Base-by-base conservation (phyloP, 2,888 invertebrate genomes). In the Perithous albicinctus region DNA sequence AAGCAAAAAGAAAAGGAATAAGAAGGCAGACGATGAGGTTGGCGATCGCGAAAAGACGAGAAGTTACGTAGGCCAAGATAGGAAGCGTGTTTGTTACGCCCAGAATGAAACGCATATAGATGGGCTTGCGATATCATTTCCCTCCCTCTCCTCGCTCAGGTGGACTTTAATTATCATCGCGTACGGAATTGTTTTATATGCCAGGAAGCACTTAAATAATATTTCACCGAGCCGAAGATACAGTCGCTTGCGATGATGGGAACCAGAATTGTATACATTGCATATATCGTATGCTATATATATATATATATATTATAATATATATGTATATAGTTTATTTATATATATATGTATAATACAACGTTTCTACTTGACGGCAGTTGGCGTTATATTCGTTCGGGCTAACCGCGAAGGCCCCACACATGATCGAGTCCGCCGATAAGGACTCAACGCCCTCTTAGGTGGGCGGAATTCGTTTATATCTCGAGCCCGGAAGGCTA, bases 201-300 rank as follows among this genome's bases (percentile, higher is more conserved):
- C 89, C 92, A 92, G 92, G 92, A 92, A 92, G 90, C 91, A 89
- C 88, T 92, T 92, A 92, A 92, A 92, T 92, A 92, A 92, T 92
- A 92, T 91, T 92, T 90, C 90, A 90, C 86, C 85, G 86, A 87
- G 88, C 88, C 86, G 67, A 80, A 85, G 83, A 82, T 82, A 80
- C 67, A 80, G 51, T 66, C 74, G 56, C 51, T 69, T 38, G 43
- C 70, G 59, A 38, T 43, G 54, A 82, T 82, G 74, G 78, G 82
- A 75, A 82, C 70, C 59, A 43, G 72, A 70, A 70, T 56, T 70
- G 32, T 35, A 32, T 59, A 35, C 32, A 56, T 69, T 74, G 20
- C 41, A 67, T 35, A 51, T 51, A n/a, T n/a, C n/a, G n/a, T 66
- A 48, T 64, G 8, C 32, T 54, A 20, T 32, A 69, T 54, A 54